Evolutionary conservation across 2,113 vertebrate species (phyloP), one percentile per base, ranked within the genome.

Genomic region (Anolis sagrei): DNA sequence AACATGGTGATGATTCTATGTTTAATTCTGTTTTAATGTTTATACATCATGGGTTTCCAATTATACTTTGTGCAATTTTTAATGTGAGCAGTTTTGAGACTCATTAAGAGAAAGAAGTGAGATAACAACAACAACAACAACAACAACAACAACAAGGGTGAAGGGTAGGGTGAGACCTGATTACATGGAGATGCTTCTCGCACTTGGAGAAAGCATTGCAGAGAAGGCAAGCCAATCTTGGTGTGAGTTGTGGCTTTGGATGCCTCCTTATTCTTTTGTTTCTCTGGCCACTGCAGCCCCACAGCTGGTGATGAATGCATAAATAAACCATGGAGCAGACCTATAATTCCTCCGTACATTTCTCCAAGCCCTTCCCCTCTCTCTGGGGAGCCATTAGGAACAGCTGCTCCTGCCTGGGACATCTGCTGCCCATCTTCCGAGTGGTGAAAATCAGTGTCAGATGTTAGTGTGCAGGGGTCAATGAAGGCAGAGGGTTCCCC

Each of bases 341-440:
- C 49, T 49, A 73, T n/a, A 72, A 74, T 54, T 62, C 76, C 77
- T 74, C 49, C 19, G 32, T 73, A 23, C 70, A 62, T 66, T 16
- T 13, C 10, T 48, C 39, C 14, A 39, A 27, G 23, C 9, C 51
- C 32, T 5, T 27, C 13, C 11, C 21, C 13, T 7, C 19, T 27
- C 66, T 49, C 5, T 19, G n/a, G 68, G 76, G 76, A 72, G 27
- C 51, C 84, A 74, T 86, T 80, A 73, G 7, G 77, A 74, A 73
- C 84, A 86, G 48, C 84, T 86, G 84, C 76, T 80, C 5, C 39
- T 80, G 79, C 34, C 9, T 32, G 16, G 77, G 21, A 44, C 84
- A 86, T 79, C 84, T 86, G 84, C 68, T 79, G 49, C 51, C n/a
- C 8, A 76, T 58, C 76, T 21, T 72, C 66, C 25, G 4, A 25